Base-by-base conservation (phyloP, 2,113 vertebrate species). In the Scartelaos histophorus region DNA sequence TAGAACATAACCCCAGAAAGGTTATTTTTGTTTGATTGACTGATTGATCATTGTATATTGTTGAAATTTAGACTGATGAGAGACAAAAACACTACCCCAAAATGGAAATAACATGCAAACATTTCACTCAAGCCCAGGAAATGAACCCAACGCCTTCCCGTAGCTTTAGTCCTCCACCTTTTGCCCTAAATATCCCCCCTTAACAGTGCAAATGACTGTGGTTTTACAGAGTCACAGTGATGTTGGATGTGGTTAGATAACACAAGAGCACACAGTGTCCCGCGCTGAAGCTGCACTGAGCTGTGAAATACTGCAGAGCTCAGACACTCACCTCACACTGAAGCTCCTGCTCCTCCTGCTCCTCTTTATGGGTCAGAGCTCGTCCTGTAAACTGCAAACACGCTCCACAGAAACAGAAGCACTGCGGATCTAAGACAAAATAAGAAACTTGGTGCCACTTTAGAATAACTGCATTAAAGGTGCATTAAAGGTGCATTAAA, bases 261-360 rank as follows among this genome's bases (percentile, higher is more conserved):
- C 80, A 74, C 68, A 83, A 88, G 85, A 82, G 85, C 87, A 89
- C 77, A 74, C 46, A 75, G 54, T 78, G 86, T 71, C 46, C 76
- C 56, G 75, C 64, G 67, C 67, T 71, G 69, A 70, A 81, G 75
- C 92, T 79, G 61, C 90, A 89, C 75, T 2, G 1, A 78, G 80
- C 47, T 84, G 83, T 69, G 86, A 92, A 92, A 92, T 91, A 88
- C 83, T 80, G 12, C 85, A 86, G 73, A 73, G 74, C 67, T 11
- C 34, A 67, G 83, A 75, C 76, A 80, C 67, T 70, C 75, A 61
- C 75, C 61, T 81, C 69, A 13, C 67, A 75, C 74, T 65, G 74
- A 80, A 82, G 78, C 83, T n/a, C n/a, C n/a, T n/a, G n/a, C n/a
- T n/a, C n/a, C n/a, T n/a, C n/a, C n/a, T 77, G 73, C 13, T 24